Base-by-base conservation (phyloP, 2,113 vertebrate species). In the Chamaetylas fuelleborni region DNA sequence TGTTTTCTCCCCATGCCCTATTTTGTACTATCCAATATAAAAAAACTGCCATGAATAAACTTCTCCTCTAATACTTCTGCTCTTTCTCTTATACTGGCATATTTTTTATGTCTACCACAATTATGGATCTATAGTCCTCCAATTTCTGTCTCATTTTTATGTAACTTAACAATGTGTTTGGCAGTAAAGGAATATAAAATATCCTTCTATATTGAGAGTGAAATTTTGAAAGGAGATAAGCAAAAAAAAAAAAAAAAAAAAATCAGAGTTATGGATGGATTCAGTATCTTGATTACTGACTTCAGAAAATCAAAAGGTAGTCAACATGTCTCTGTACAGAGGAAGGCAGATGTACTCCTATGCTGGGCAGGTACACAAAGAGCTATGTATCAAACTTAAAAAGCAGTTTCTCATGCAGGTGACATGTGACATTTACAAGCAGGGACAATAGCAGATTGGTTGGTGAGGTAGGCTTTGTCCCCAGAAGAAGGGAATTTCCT, bases 361-460 rank as follows among this genome's bases (percentile, higher is more conserved):
- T 42, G 24, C 28, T 87, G 26, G 34, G 40, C 29, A 62, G 58
- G 36, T 65, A 42, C 0, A 0, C 19, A 61, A 25, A 14, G n/a
- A n/a, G n/a, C 34, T 50, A 11, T 2, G 3, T 20, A 62, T 58
- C 42, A 51, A 2, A 58, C 17, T 70, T 48, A 3, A 5, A 54
- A 91, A 74, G 9, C 20, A 74, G 11, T 42, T 86, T 74, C 34
- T 76, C 53, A 26, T 56, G 29, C 48, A 56, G 26, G 6, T 73
- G 74, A 77, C 7, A 8, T 3, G 2, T 47, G 15, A 6, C 40
- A 11, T 58, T 64, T 56, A 72, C 25, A 38, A 38, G 38, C 38
- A 38, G 38, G 38, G 38, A 38, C 38, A 38, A 10, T 38, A 10
- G 38, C 24, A 60, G 31, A 48, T 16, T 38, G 42, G 18, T 28